Evolutionary conservation across 2,888 invertebrate genomes (phyloP).

Genomic region (Nephrocerus scutellatus): DNA sequence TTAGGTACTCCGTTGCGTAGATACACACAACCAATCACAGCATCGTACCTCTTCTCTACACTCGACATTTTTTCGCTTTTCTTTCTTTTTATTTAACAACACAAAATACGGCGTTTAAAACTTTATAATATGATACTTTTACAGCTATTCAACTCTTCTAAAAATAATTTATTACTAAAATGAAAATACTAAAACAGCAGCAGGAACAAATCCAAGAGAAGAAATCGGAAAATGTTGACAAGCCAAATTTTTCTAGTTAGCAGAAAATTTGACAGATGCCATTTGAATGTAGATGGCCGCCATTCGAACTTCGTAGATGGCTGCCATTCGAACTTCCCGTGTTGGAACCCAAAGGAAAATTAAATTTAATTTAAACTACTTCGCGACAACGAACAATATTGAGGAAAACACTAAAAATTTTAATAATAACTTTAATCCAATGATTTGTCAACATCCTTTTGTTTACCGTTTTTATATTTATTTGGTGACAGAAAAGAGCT

Average conservation of each 20-base stretch:
- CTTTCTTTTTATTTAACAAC: background rate
- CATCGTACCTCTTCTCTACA: conserved; percentile 19
- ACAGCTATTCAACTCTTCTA: conserved; percentile 3
- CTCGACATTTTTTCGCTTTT: conserved; percentile 20
- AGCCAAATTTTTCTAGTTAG: conserved; percentile 8
- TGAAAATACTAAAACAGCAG: conserved; percentile 19
- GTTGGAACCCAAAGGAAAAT: too few relatives aligned
- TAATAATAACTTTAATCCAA: too few relatives aligned
- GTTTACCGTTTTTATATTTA: too few relatives aligned
- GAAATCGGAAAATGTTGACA: conserved; percentile 14
- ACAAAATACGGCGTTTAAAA: background rate
- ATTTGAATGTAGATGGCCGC: too few relatives aligned
- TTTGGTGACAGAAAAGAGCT: too few relatives aligned
- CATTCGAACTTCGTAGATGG: too few relatives aligned
- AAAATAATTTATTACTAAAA: conserved; percentile 12
- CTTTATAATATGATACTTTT: background rate
- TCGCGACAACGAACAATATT: too few relatives aligned
- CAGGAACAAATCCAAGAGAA: conserved; percentile 8
- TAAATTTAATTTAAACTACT: too few relatives aligned
- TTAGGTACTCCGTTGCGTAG: background rate
- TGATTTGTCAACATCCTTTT: too few relatives aligned
- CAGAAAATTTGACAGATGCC: too few relatives aligned
- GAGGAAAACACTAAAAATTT: too few relatives aligned
- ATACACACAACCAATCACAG: background rate
- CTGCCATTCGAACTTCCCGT: background rate